Base-by-base conservation (phyloP, 1,140 invertebrate genomes). In the Drosophila nikananu region DNA sequence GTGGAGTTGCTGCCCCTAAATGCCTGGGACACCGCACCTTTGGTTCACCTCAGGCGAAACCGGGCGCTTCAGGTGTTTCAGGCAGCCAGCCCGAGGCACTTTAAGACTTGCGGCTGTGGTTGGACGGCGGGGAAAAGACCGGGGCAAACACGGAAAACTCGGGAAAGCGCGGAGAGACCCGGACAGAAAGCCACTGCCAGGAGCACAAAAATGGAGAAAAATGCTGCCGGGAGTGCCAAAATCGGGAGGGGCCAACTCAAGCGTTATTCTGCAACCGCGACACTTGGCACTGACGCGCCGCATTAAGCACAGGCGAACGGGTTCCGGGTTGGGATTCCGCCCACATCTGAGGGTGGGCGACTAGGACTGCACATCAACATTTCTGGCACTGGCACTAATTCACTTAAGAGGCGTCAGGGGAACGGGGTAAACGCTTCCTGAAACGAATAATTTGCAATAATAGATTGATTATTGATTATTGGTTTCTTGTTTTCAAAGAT, bases 231-330 rank as follows among this genome's bases (percentile, higher is more conserved):
- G 54, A 61, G 74, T 62, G 61, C 59, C 59, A 49, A 80, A 77
- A 77, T 59, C 63, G 73, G 75, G 71, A 52, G 67, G 67, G 66
- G 44, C 65, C 75, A 79, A 83, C 65, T 81, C 48, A 64, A 86
- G 65, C 83, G 83, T 78, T 86, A 86, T 86, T 76, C 71, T 86
- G 79, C 67, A 86, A 82, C 83, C 83, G 66, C 83, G 79, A 86
- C 83, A 86, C 83, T 86, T 86, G 84, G 83, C 83, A 63, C 83
- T 82, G 83, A 86, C 83, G 83, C 83, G 83, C 71, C 83, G 63
- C 83, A 86, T 86, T 86, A 82, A 80, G 68, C 80, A 70, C 83
- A 86, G 62, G 68, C 79, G 70, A 86, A 86, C 81, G 83, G 71
- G 60, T 72, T 81, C 30, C 13, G 27, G 61, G 64, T 5, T 46